Evolutionary conservation across 2,888 invertebrate species (phyloP), one percentile per base, ranked within the genome.

Genomic region (Oeneis ivallda): DNA sequence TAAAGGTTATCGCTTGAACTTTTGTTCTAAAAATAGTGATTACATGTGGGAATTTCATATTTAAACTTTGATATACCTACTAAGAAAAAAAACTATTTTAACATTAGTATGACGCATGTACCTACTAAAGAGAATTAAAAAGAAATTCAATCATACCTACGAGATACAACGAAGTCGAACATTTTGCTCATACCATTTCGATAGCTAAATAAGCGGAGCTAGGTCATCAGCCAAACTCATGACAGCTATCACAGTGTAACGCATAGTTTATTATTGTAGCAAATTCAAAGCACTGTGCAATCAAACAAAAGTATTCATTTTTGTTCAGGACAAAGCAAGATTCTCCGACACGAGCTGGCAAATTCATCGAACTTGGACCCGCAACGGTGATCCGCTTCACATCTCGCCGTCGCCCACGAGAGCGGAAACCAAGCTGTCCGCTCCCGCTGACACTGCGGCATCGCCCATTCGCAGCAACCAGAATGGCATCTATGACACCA

Each of bases 331-430:
- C 71, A 93, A 93, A 78, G 94, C 94, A 74, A 92, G 95, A 77
- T 95, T 95, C 82, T 93, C 94, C 73, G 95, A 95, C 83, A 95
- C 95, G 65, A 95, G 95, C 79, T 95, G 95, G 93, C 94, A 94
- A 82, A 95, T 95, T 70, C 95, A 95, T 81, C 93, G 94, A 70
- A 94, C 94, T 78, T 95, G 94, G 94, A 85, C 92, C 58, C 92
- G 93, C 70, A 93, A 89, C 78, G 91, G 87, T 47, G 87, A 87
- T 66, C 83, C 89, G 56, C 80, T 89, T 7, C 86, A 87, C 73
- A 78, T 87, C 65, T 86, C 92, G 66, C 89, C 91, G 37, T 83
- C 87, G 69, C 81, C 85, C 1, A 69, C 79, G 43, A 79, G 86
- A 11, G 75, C 82, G 19, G 74, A 79, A 43, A 77, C 80, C 5